phyloP scores from a whole-genome alignment of 2,888 invertebrate genomes.

The Tachina lurida region DNA sequence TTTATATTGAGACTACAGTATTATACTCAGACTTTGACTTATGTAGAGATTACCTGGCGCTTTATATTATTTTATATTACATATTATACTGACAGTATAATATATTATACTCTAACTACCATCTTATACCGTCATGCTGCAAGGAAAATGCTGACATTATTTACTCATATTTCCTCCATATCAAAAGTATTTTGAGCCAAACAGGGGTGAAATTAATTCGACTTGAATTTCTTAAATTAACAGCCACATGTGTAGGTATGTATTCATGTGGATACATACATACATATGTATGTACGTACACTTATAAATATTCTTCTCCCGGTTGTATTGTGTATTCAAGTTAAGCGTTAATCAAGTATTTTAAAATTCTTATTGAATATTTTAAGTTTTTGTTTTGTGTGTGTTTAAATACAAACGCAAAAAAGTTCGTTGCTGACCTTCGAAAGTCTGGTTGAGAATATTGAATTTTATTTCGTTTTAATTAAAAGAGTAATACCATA shows the following conservation, averaged over 20 bases:
- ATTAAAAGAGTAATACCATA: conserved; percentile 28
- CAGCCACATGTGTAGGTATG: not conserved
- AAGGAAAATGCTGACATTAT: not conserved
- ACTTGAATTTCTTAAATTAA: not conserved
- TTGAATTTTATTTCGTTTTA: conserved; percentile 44
- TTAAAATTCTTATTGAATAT: conserved; percentile 16
- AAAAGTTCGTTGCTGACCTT: conserved; percentile 60
- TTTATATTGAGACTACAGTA: too few relatives aligned
- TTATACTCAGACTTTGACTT: too few relatives aligned
- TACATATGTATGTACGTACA: not conserved
- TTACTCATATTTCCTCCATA: too few relatives aligned
- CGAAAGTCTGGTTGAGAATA: conserved; percentile 56
- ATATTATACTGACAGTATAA: too few relatives aligned
- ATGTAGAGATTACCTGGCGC: too few relatives aligned
- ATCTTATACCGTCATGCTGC: too few relatives aligned
- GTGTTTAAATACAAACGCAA: conserved; percentile 1
- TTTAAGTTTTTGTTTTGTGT: not conserved
- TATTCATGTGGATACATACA: not conserved
- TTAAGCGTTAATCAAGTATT: conserved; percentile 41
- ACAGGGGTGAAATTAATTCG: not conserved
- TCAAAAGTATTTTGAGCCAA: too few relatives aligned
- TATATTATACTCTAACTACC: too few relatives aligned
- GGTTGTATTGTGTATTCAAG: conserved; percentile 35
- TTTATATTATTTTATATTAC: too few relatives aligned
- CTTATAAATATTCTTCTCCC: not conserved